phyloP scores from a whole-genome alignment of 1,140 invertebrate genomes.

The Eumaeus atala region DNA sequence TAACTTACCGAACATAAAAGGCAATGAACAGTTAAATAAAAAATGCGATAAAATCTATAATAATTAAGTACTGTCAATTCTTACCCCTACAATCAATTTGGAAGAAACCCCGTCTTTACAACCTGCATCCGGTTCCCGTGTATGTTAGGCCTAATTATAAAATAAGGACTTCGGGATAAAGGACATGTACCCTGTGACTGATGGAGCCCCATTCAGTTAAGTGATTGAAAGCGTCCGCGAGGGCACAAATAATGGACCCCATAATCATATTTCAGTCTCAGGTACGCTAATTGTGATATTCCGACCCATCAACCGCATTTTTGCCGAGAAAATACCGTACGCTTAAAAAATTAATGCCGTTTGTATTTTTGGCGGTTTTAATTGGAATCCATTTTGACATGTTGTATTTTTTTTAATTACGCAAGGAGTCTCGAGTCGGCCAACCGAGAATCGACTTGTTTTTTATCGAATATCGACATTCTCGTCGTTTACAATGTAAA shows the following conservation, averaged over 20 bases:
- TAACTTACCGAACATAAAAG: no score
- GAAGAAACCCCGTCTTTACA: slow-evolving; percentile 1
- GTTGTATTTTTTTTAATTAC: background rate
- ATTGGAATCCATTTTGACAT: background rate
- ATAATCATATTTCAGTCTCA: slow-evolving; percentile 40
- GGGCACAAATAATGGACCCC: slow-evolving; percentile 37
- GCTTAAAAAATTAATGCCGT: background rate
- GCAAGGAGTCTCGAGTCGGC: no score
- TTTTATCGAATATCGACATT: no score
- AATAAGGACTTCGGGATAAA: slow-evolving; percentile 50
- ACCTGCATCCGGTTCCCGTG: slow-evolving; percentile 36
- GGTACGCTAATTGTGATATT: slow-evolving; percentile 15
- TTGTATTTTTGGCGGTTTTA: background rate
- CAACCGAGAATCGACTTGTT: no score
- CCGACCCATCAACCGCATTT: background rate
- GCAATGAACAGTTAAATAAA: no score
- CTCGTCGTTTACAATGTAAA: no score
- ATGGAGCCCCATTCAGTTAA: slow-evolving; percentile 52
- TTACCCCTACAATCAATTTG: no score
- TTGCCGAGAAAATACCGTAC: slow-evolving; percentile 6
- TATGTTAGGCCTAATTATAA: slow-evolving; percentile 49
- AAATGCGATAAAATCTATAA: no score
- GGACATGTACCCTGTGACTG: slow-evolving; percentile 44
- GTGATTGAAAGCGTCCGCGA: slow-evolving; percentile 55
- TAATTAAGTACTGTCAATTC: no score